phyloP scores from a whole-genome alignment of 2,797 vertebrate species.

The Mycteria americana region DNA sequence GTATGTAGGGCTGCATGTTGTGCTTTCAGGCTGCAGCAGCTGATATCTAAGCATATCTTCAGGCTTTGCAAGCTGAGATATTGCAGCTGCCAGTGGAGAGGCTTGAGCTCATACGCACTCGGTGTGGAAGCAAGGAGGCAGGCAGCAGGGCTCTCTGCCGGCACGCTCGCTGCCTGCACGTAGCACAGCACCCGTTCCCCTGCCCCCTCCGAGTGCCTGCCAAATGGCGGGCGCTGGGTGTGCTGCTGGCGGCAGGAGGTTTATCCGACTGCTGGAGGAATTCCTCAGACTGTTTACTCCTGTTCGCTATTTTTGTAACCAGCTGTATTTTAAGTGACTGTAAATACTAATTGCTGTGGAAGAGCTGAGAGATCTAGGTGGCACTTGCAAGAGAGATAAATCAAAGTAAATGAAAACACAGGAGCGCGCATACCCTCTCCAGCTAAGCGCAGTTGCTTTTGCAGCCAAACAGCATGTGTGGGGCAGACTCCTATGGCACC shows the following conservation, averaged over 20 bases:
- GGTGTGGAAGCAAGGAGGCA: neutral
- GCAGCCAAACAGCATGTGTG: neutral
- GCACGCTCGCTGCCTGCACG: neutral
- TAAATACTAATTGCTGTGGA: neutral
- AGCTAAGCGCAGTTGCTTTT: neutral
- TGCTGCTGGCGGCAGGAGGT: neutral
- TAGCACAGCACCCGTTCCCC: neutral
- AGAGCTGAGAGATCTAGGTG: neutral
- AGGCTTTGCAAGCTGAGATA: neutral
- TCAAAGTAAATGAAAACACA: neutral
- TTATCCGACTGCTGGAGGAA: neutral
- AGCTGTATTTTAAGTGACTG: neutral
- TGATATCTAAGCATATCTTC: constrained; percentile 7
- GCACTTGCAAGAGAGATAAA: neutral
- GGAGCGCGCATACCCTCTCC: neutral
- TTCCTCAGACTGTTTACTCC: neutral
- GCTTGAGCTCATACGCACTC: fast-evolving
- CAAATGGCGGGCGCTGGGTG: neutral
- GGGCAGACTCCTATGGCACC: neutral
- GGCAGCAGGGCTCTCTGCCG: neutral
- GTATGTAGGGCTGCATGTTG: neutral
- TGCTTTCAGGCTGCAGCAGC: neutral
- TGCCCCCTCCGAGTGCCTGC: neutral
- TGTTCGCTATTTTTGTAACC: neutral
- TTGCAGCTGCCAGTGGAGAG: neutral